Percentiles rank a stretch among this genome's conserved stretches.
Evolutionary conservation across 1,140 invertebrate species (phyloP).

Genomic region (Eubasilissa regina): DNA sequence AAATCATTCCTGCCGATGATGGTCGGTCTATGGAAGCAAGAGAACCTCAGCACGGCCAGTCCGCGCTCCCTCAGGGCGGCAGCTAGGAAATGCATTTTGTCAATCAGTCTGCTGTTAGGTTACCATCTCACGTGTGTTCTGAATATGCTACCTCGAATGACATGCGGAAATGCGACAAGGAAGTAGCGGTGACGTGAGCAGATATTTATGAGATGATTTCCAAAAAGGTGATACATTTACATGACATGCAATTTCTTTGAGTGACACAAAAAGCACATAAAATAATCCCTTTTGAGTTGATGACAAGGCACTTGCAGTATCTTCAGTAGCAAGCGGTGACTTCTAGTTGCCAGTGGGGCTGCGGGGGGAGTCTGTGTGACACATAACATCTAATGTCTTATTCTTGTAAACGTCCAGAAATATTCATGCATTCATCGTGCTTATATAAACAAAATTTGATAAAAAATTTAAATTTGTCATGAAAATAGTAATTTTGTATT

Average conservation of each 20-base stretch:
- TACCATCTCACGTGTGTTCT: slow-evolving; percentile 3
- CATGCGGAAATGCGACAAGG: slow-evolving; percentile 44
- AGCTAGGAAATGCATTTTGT: slow-evolving; percentile 63
- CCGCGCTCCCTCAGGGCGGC: slow-evolving; percentile 69
- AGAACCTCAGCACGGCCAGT: slow-evolving; percentile 68
- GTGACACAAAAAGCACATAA: slow-evolving; percentile 33
- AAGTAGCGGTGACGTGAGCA: slow-evolving; percentile 50
- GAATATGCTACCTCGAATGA: slow-evolving; percentile 35
- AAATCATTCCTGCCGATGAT: slow-evolving; percentile 83
- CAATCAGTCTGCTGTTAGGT: no score
- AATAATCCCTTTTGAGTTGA: slow-evolving; percentile 30
- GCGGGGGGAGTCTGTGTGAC: slow-evolving; percentile 56
- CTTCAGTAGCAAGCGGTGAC: slow-evolving; percentile 48
- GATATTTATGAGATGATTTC: slow-evolving; percentile 49
- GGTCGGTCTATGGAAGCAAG: slow-evolving; percentile 74
- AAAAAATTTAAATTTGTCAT: not conserved
- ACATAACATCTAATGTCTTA: slow-evolving; percentile 48
- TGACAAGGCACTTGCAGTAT: slow-evolving; percentile 33
- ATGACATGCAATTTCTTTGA: slow-evolving; percentile 48
- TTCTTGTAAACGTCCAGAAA: slow-evolving; percentile 19
- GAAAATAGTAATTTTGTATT: not conserved
- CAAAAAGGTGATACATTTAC: slow-evolving; percentile 51
- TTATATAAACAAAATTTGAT: no score
- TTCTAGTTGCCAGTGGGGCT: slow-evolving; percentile 49
- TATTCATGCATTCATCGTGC: not conserved